Percentiles rank a stretch among this genome's conserved stretches.
phyloP scores from a whole-genome alignment of 2,797 vertebrate species.

The Oreochromis grahami region DNA sequence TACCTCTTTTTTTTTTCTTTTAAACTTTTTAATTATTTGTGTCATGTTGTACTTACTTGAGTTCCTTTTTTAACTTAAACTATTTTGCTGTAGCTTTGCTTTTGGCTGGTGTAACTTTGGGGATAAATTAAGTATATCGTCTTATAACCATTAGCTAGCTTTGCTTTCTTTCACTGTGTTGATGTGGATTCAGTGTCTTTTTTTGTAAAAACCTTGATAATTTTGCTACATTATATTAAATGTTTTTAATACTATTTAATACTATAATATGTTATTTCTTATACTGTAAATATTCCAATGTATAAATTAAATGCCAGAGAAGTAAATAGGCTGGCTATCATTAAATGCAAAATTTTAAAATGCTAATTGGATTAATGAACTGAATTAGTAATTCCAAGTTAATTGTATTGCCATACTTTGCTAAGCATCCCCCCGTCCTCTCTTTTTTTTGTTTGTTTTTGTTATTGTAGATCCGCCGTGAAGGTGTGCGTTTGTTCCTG shows the following conservation, averaged over 20 bases:
- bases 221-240: not conserved
- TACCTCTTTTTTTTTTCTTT: too few relatives aligned
- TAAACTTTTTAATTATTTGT: not conserved
- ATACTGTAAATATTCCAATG: not conserved
- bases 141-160: not conserved
- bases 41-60: not conserved
- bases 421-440: not conserved
- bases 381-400: not conserved
- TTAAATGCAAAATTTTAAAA: not conserved
- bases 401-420: not conserved
- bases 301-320: not conserved
- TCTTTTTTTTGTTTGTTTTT: not conserved
- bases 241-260: not conserved
- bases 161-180: not conserved
- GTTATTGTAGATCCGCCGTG: conserved; percentile 87
- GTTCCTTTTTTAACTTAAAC: not conserved
- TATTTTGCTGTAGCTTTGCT: not conserved
- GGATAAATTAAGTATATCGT: not conserved
- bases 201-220: not conserved
- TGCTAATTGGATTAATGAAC: not conserved
- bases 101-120: not conserved
- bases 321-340: not conserved
- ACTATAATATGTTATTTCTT: not conserved
- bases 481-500: conserved; percentile 95
- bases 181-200: not conserved